phyloP scores from a whole-genome alignment of 1,140 invertebrate species.

The Sitobion miscanthi region DNA sequence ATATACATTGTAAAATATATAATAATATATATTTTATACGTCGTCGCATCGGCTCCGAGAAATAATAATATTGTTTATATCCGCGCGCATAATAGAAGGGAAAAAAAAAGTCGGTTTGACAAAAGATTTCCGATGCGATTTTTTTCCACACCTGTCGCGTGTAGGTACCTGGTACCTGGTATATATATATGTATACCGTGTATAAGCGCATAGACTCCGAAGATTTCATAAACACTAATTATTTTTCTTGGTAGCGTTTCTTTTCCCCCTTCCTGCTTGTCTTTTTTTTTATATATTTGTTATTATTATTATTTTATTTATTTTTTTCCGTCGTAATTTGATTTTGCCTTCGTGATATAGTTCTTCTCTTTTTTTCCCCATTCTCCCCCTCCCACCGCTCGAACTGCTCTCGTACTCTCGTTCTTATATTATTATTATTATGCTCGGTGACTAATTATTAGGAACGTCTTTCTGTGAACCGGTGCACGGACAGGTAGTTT shows the following conservation, averaged over 20 bases:
- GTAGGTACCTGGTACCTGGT: neutral
- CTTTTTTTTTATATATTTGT: neutral
- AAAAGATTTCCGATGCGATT: neutral
- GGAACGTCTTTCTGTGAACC: conserved; percentile 50
- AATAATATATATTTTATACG: neutral
- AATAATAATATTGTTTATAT: neutral
- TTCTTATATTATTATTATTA: conserved; percentile 16
- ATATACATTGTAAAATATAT: too few relatives aligned
- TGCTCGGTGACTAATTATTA: conserved; percentile 46
- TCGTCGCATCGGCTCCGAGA: neutral
- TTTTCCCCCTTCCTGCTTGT: neutral
- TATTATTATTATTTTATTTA: neutral
- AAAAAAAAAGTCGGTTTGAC: neutral
- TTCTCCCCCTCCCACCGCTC: neutral
- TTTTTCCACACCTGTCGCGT: conserved; percentile 8
- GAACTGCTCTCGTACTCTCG: neutral
- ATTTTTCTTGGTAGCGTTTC: conserved; percentile 34
- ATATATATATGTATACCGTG: neutral
- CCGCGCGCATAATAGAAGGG: neutral
- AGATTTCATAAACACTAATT: conserved; percentile 36
- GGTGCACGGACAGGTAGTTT: conserved; percentile 49
- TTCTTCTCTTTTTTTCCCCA: conserved; percentile 12
- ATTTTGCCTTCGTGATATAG: conserved; percentile 45
- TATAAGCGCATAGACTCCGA: neutral
- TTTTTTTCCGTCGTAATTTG: neutral